Base-by-base conservation (phyloP, 1,140 invertebrate species). In the Pogonomyrmex barbatus region DNA sequence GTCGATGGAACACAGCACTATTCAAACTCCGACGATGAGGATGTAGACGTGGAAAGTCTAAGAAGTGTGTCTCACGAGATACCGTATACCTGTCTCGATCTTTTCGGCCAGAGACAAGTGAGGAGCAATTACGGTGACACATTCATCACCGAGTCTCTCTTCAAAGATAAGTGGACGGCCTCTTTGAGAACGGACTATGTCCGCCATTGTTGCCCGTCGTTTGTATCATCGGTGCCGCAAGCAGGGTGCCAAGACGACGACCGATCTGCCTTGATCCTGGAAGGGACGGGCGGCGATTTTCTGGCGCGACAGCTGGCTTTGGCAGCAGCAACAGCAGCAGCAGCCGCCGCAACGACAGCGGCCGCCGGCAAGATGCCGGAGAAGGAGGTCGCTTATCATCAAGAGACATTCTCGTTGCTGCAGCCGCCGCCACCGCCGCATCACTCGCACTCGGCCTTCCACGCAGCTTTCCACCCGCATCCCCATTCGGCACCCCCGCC, bases 381-480 rank as follows among this genome's bases (percentile, higher is more conserved):
- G 78, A 95, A 95, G 90, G 95, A 95, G 89, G 95, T 95, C 73
- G 94, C 95, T 67, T 95, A 95, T 88, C 94, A 95, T 84, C 94
- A 94, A 85, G 95, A 95, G 89, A 91, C 94, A 12, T 95, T 95
- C 84, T 94, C 94, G 8, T 86, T 95, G 45, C 71, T 95, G 65
- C 94, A 94, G 68, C 94, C 94, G 2, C 94, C 94, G 67, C 94
- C 94, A 0, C 94, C 94, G 39, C 93, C 93, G 50, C 93, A 93
- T 81, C 94, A 95, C 71, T 94, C 94, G 14, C 95, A 95, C 76
- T 93, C 94, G 63, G 93, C 94, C 4, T 95, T 95, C 75, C 94
- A 95, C 88, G 93, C 95, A 76, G 94, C 95, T 14, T 94, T 95
- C 85, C 93, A 95, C 85, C 92, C 94, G 85, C 92, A 95, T 87